Percentiles rank a stretch among this genome's conserved stretches.
phyloP scores from a whole-genome alignment of 2,113 vertebrate species.

The Eidolon helvum region DNA sequence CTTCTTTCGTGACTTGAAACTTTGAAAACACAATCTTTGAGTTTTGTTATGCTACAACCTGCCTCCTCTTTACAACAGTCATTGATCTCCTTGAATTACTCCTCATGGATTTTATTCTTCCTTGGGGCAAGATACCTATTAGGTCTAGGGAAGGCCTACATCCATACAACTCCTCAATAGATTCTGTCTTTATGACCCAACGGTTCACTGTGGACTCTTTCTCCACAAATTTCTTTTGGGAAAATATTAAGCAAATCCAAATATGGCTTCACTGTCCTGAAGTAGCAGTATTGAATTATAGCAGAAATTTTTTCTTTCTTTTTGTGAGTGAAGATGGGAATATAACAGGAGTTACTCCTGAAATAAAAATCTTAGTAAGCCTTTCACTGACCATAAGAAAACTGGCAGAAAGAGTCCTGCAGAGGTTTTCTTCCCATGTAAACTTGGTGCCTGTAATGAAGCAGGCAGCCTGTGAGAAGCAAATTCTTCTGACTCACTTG shows the following conservation, averaged over 20 bases:
- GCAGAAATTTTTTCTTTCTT: neutral
- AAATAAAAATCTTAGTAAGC: neutral
- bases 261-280: neutral
- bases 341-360: neutral
- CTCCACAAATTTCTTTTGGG: neutral
- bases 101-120: constrained; percentile 51
- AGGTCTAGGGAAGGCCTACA: neutral
- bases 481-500: neutral
- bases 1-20: neutral
- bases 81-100: constrained; percentile 38
- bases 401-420: neutral
- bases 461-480: neutral
- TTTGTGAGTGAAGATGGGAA: neutral
- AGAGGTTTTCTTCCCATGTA: neutral
- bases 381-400: neutral
- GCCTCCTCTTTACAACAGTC: neutral
- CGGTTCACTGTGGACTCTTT: neutral
- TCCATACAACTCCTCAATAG: neutral
- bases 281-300: neutral
- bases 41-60: constrained; percentile 1
- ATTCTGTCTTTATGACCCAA: constrained; percentile 10
- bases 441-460: neutral
- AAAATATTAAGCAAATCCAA: constrained; percentile 17
- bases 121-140: neutral
- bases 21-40: constrained; percentile 49